Evolutionary conservation across 2,113 vertebrate species (phyloP), one percentile per base, ranked within the genome.

Genomic region (Epinephelus fuscoguttatus): DNA sequence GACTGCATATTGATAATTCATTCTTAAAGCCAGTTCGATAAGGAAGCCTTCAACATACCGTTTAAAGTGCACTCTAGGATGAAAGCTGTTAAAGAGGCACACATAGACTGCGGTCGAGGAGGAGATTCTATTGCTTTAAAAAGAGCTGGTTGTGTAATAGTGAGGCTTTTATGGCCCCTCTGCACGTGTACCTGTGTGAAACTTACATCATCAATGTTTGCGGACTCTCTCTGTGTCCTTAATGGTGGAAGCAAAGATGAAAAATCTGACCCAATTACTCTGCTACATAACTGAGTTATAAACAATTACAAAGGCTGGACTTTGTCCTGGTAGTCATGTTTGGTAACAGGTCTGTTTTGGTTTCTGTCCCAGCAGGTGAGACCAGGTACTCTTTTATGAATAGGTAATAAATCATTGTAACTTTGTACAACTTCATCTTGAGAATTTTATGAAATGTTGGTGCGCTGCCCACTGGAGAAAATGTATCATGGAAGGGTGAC

Each of bases 301-400:
- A 73, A 82, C 21, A 66, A 52, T 42, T 56, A 67, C 40, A 63
- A 77, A 47, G 69, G 55, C 27, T 47, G 68, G 67, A 92, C 91
- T 88, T 85, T 88, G 81, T 8, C 67, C 84, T 5, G 25, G 23
- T 6, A 25, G 23, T 49, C 6, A 1, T 82, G 80, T 86, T 90
- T 82, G 76, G 61, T 88, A 92, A 90, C 82, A 69, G 18, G 59
- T 55, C 1, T 77, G 66, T 61, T 67, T 87, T 49, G 21, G 62
- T 49, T 61, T 61, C 37, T 49, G 56, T 11, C 15, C 21, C 69
- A 33, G 27, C 25, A 73, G 45, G 59, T 80, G 53, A 47, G 69
- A 61, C 19, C 15, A 59, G 25, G 33, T 70, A 55, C 12, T 30
- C 11, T 25, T 50, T 0, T 30, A 27, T 21, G 21, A 61, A 52